A percentile compares a stretch with the other conserved stretches of the same genome.
phyloP scores from a whole-genome alignment of 1,140 invertebrate species.

The Bombus confusus region DNA sequence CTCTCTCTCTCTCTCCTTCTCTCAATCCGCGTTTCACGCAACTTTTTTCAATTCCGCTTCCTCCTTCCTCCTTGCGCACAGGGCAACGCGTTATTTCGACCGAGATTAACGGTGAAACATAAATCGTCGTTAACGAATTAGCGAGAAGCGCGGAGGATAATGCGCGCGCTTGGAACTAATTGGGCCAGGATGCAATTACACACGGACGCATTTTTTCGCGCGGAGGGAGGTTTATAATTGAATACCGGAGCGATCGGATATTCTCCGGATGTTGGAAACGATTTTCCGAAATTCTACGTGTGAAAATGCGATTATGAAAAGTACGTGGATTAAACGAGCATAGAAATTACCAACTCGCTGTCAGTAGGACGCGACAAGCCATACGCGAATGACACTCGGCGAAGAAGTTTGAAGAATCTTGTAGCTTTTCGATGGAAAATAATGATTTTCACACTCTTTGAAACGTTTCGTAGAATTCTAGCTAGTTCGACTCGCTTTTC shows the following conservation, averaged over 20 bases:
- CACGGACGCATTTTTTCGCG: neutral
- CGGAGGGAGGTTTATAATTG: neutral
- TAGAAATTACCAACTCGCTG: too few species aligned
- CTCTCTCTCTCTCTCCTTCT: neutral
- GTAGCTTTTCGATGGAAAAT: too few species aligned
- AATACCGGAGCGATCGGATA: neutral
- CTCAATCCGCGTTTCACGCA: neutral
- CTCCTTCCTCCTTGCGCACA: too few species aligned
- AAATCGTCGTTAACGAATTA: conserved; percentile 23
- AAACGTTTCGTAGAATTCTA: neutral
- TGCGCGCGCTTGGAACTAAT: conserved; percentile 21
- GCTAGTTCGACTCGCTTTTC: neutral
- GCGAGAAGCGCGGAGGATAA: conserved; percentile 6
- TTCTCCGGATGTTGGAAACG: neutral
- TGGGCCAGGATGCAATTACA: conserved; percentile 16
- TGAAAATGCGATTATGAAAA: rapidly evolving
- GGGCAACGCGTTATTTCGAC: neutral
- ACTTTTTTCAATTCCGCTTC: neutral
- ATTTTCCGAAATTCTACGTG: neutral
- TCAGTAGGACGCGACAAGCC: neutral
- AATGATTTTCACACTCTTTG: neutral
- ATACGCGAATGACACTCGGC: rapidly evolving
- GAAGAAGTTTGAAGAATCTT: neutral
- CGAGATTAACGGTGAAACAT: conserved; percentile 1
- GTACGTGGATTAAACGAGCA: neutral